Percentiles rank a stretch among this genome's conserved stretches.
Conservation (phyloP, 2,797 vertebrate genomes). For the Ataeniobius toweri region DNA sequence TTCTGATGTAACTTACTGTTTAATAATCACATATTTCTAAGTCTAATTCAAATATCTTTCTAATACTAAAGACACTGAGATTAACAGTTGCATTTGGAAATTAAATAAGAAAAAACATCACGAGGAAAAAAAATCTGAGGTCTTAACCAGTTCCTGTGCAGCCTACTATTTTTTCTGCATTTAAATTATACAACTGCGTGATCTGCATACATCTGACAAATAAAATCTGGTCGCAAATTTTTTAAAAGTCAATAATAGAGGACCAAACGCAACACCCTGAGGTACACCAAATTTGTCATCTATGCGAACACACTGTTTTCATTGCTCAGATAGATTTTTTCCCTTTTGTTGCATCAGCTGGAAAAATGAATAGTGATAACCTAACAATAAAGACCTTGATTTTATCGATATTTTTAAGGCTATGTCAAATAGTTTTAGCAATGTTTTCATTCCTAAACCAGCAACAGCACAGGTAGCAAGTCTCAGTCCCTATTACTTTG, state of each 20-base stretch:
- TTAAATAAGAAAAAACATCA: neutral
- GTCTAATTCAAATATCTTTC: neutral
- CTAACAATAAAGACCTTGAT: neutral
- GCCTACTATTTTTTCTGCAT: neutral
- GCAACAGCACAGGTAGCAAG: neutral
- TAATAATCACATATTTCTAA: neutral
- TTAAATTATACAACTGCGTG: neutral
- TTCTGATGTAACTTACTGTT: neutral
- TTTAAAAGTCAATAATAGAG: neutral
- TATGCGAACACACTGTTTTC: no score
- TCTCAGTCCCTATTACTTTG: neutral
- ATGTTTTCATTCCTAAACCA: no score
- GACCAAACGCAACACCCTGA: neutral
- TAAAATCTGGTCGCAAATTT: neutral
- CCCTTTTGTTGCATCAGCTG: no score
- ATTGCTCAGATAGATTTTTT: no score
- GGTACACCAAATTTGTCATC: neutral
- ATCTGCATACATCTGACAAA: neutral
- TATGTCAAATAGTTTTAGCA: neutral
- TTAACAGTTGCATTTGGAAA: neutral
- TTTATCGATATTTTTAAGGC: neutral
- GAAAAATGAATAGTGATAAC: no score
- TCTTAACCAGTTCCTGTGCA: neutral
- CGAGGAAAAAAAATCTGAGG: neutral
- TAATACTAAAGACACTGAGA: neutral